A percentile compares a stretch with the other conserved stretches of the same genome.
These are phyloP conservation scores for Dendrolimus pini DNA, from an alignment of 2,888 invertebrate species.

Conservation along the genomic window DNA sequence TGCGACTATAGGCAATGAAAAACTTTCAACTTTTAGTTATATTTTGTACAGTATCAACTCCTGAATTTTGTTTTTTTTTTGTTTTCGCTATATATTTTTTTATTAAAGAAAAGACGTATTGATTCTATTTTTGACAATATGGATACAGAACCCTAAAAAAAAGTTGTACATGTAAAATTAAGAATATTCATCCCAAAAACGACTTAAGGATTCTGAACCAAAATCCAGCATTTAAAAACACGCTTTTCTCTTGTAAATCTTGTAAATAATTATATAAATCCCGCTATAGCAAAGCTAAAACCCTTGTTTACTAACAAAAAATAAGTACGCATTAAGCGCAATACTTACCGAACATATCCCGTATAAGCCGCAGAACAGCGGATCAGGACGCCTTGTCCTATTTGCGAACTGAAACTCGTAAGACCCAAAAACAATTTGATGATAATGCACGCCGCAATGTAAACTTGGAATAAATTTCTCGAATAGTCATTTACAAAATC, in stretches of 20 bases:
- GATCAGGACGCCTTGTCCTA: neutral
- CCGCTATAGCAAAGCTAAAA: neutral
- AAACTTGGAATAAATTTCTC: neutral
- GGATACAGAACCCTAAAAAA: no score
- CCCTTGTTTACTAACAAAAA: neutral
- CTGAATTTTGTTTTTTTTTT: no score
- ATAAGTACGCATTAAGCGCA: neutral
- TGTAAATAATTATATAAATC: neutral
- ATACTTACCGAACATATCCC: neutral
- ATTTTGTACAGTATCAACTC: no score
- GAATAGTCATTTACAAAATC: neutral
- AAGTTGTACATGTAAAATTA: no score
- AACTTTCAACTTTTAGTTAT: no score
- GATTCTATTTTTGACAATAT: no score
- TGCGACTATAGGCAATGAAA: no score
- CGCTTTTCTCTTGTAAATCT: neutral
- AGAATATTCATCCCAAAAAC: no score
- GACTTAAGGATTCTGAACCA: no score
- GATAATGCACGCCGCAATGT: neutral
- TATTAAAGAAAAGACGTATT: no score
- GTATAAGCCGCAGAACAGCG: neutral
- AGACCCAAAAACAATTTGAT: neutral
- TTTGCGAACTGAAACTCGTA: neutral
- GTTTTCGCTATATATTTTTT: no score
- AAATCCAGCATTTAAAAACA: no score